Conservation (phyloP, 2,113 vertebrate species). For the Sebastes schlegelii region DNA sequence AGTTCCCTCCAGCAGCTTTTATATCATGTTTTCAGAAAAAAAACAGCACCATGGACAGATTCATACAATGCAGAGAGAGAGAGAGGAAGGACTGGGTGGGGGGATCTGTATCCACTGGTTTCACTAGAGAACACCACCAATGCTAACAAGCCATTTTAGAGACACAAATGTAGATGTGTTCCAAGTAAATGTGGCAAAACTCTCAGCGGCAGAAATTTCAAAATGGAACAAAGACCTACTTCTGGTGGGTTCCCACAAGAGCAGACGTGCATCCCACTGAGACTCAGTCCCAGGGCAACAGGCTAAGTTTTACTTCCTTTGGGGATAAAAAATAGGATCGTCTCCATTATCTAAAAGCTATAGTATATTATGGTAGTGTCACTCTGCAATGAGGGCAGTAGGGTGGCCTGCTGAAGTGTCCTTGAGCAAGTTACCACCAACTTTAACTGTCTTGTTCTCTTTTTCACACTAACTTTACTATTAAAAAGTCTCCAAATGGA, state of each 20-base stretch:
- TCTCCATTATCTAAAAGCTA: slow-evolving; percentile 26
- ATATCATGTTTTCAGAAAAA: slow-evolving; percentile 37
- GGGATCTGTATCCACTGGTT: slow-evolving; percentile 12
- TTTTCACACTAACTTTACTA: not conserved
- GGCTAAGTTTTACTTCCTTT: slow-evolving; percentile 22
- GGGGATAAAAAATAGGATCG: slow-evolving; percentile 17
- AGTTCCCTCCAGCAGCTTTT: slow-evolving; percentile 65
- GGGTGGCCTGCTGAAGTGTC: slow-evolving; percentile 10
- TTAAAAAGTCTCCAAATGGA: not conserved
- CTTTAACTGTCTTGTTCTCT: not conserved
- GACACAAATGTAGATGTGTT: not conserved
- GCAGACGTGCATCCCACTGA: slow-evolving; percentile 32
- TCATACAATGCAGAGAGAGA: slow-evolving; percentile 17
- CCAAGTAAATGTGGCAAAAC: slow-evolving; percentile 29
- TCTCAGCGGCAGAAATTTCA: slow-evolving; percentile 10
- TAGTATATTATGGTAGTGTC: slow-evolving; percentile 15
- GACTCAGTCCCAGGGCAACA: slow-evolving; percentile 44
- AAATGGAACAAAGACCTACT: slow-evolving; percentile 60
- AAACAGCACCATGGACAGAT: slow-evolving; percentile 37
- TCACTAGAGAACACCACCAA: slow-evolving; percentile 13
- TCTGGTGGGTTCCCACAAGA: slow-evolving; percentile 46
- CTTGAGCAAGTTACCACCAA: not conserved
- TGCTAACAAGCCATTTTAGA: slow-evolving; percentile 22
- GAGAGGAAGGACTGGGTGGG: not conserved
- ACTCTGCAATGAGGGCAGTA: slow-evolving; percentile 19